Base-by-base conservation (phyloP, 2,888 invertebrate genomes). In the Campoletis raptor region DNA sequence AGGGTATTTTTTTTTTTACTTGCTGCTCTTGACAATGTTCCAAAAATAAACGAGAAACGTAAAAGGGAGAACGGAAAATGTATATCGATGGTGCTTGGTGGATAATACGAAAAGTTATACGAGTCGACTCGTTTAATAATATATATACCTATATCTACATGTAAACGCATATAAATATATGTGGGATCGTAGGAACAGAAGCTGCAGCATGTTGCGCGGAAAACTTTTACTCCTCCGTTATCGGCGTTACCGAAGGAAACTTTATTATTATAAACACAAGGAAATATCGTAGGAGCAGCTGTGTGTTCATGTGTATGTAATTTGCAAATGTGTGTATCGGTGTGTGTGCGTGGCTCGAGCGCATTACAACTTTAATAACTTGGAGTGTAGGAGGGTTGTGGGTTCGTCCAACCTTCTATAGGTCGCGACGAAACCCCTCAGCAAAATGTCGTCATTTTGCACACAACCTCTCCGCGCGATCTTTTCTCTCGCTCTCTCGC, bases 361-460 rank as follows among this genome's bases (percentile, higher is more conserved):
- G 88, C 85, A 87, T 88, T 91, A 89, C 89, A 92, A 92, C 90
- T 92, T 91, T 91, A 92, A 92, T 92, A 92, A 93, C 90, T 92
- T 90, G 77, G 77, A 57, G 82, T 69, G 66, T 66, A 57, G 67
- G 52, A 69, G 79, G 66, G 67, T 48, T 67, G 67, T 42, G 85
- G 81, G 70, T 69, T 67, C 81, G 74, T 54, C 61, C 78, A 70
- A 66, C 78, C 81, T 67, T 70, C 54, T 52, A 66, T 73, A 48
- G 73, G 61, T 74, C 74, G 85, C 76, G 57, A 77, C 81, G 83
- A 57, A 80, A 81, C 78, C 37, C 77, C 24, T n/a, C 18, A 40
- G 37, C 76, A 37, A 40, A 45, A 48, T 36, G 83, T 67, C 81
- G 85, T 81, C 81, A 82, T 74, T 82, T 85, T 84, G 85, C 74